Evolutionary conservation across 64 coral and sea anemone genomes (phyloP), one percentile per base, ranked within the genome.

Genomic region (Catalaphyllia jardinei): DNA sequence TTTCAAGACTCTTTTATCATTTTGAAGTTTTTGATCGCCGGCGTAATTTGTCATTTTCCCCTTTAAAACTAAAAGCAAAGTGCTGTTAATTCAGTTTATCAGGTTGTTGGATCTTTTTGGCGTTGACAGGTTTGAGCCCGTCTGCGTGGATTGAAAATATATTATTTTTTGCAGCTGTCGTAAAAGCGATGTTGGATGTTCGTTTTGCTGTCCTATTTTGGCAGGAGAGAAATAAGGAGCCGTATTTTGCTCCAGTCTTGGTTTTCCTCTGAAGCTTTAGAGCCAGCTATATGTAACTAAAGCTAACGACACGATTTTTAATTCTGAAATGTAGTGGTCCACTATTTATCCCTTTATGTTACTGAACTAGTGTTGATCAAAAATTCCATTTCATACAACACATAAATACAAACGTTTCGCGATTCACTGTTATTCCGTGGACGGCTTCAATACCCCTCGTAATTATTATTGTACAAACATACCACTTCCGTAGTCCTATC

Each of bases 101-200:
- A 80, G 17, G 8, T 1, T 31, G 18, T 14, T 4, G 3, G 50
- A 60, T 61, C 52, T 80, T 60, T 30, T 60, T 80, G 12, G 78
- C 55, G 52, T 80, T 61, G 78, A 80, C 78, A 31, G 14, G 17
- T 61, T 80, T 2, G 14, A 31, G 52, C 78, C 78, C 78, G 76
- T 59, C 78, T 80, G 27, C 27, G 8, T 17, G 14, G 6, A 18
- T 31, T 29, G 17, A 18, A 80, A 60, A 10, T 60, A 31, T 61
- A 13, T 61, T 15, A 25, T 29, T 10, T 80, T 46, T 12, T 60
- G 78, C 78, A 80, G 78, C 78, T 80, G 78, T 25, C 64, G 20
- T n/a, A 22, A 10, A 25, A 9, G 0, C 64, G 10, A 67, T 67
- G 31, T 3, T 51, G 15, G 19, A 76, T 76, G 74, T 22, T 76